Evolutionary conservation across 2,888 invertebrate species (phyloP), one percentile per base, ranked within the genome.

Genomic region (Graphium colonna): DNA sequence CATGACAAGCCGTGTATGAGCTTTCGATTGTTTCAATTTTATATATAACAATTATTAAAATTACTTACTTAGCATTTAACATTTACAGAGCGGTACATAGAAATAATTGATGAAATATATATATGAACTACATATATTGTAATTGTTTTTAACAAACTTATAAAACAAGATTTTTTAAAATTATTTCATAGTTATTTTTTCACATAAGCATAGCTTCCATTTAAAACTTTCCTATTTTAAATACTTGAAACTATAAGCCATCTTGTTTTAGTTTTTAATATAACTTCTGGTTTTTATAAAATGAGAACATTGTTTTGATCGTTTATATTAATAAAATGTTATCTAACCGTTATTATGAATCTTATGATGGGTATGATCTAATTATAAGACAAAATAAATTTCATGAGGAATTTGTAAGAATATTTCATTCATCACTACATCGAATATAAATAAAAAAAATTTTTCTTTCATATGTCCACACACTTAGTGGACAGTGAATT

Each of bases 311-410:
- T 39, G n/a, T 48, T 52, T 31, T 52, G n/a, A 62, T 67, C 68
- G 60, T 80, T 79, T 78, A 74, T 79, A 71, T 73, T 71, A 73
- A 43, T 45, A 77, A 78, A 68, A 77, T 70, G 73, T 83, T 85
- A 81, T 79, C 77, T 84, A 77, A 86, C 79, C 76, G 79, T 86
- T 87, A 83, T 73, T 82, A 84, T 69, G 73, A 84, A 83, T 87
- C 88, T 87, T 88, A 87, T 88, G 86, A 87, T 74, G 77, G 82
- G 77, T 84, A 86, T 82, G 77, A 73, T 77, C 69, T 76, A 76
- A 79, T 73, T 78, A 77, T 82, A 83, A 82, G 77, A 76, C 72
- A 79, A 78, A 85, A 81, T 88, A 83, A 84, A 85, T 75, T 79
- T 81, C 78, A 66, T 79, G 73, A 77, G 68, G 72, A 61, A 65